Evolutionary conservation across 2,113 vertebrate genomes (phyloP).

Genomic region (Chloebia gouldiae): DNA sequence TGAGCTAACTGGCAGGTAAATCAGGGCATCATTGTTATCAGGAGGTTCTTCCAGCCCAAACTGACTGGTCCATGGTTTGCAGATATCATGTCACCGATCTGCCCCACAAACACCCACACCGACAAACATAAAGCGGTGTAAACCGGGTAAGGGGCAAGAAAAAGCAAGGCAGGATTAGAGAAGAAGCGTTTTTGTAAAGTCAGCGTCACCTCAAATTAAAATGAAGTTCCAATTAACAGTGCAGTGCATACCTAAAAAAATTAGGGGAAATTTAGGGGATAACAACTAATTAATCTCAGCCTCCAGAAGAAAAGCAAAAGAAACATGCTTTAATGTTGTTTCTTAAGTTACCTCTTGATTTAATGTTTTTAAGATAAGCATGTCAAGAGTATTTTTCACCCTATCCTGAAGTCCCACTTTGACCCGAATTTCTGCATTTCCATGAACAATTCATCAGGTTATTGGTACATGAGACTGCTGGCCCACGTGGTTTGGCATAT

Average conservation of each 20-base stretch:
- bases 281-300: not conserved
- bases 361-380: not conserved
- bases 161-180: not conserved
- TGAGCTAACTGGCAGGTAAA: not conserved
- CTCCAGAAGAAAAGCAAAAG: not conserved
- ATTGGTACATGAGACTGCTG: not conserved
- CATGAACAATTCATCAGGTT: not conserved
- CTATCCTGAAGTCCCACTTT: not conserved
- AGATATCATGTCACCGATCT: accelerated
- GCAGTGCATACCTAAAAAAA: not conserved
- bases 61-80: not conserved
- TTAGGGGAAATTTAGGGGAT: not conserved
- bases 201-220: accelerated
- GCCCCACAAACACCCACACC: not conserved
- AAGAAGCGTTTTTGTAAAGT: not conserved
- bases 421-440: not conserved
- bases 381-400: not conserved
- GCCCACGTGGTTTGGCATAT: not conserved
- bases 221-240: not conserved
- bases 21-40: not conserved
- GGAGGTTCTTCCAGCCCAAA: not conserved
- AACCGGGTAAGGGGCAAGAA: not conserved
- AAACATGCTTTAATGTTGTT: not conserved
- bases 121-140: not conserved
- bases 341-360: not conserved